Percentiles rank a stretch among this genome's conserved stretches.
phyloP scores from a whole-genome alignment of 2,888 invertebrate genomes.

The Campoplex nolae region DNA sequence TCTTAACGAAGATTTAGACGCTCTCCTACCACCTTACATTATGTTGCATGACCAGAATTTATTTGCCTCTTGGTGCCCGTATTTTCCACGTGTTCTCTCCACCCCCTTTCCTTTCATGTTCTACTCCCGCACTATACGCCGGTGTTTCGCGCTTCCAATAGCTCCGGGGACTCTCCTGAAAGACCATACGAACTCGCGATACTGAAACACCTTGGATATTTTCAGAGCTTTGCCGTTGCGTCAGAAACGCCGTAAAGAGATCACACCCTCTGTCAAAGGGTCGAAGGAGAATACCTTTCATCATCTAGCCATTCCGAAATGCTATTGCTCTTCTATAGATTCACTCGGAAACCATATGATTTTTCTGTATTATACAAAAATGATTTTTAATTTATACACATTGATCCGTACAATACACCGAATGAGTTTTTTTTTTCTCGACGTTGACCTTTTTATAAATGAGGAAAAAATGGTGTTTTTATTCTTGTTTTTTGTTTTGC shows the following conservation, averaged over 20 bases:
- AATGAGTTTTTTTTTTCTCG: not conserved
- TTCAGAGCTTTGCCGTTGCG: not conserved
- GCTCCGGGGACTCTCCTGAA: constrained; percentile 30
- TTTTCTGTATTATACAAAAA: not conserved
- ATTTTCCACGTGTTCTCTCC: constrained; percentile 58
- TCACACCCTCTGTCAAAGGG: not conserved
- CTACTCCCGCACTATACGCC: constrained; percentile 28
- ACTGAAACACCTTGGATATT: constrained; percentile 15
- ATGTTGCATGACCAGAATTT: constrained; percentile 81
- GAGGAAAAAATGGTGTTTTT: not conserved
- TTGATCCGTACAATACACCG: too few species aligned
- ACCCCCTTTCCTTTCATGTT: constrained; percentile 12
- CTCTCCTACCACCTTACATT: constrained; percentile 77
- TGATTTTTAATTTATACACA: too few species aligned
- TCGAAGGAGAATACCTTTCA: constrained; percentile 4
- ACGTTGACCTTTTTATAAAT: not conserved
- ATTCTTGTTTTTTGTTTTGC: not conserved
- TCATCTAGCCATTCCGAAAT: not conserved
- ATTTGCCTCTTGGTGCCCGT: constrained; percentile 74
- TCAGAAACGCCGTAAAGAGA: constrained; percentile 30
- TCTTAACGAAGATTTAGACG: constrained; percentile 80
- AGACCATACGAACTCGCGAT: constrained; percentile 43
- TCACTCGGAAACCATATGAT: not conserved
- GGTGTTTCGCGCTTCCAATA: constrained; percentile 37
- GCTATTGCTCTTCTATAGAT: not conserved